Conservation (phyloP, 1,140 invertebrate species). For the Pseudomyrmex sp. region DNA sequence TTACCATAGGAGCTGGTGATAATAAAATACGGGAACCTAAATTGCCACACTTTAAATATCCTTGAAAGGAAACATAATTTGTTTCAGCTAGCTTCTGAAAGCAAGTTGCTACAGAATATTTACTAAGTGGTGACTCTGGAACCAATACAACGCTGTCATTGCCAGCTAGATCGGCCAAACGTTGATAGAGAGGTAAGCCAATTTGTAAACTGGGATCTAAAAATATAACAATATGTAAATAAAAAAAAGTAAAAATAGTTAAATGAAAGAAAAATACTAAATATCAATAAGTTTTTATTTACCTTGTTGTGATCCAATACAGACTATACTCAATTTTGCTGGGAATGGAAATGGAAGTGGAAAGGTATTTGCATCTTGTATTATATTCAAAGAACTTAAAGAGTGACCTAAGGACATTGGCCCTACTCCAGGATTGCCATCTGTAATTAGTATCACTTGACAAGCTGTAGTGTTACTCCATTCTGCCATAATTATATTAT, state of each 20-base stretch:
- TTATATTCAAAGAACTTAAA: slow-evolving; percentile 80
- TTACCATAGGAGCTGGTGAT: slow-evolving; percentile 91
- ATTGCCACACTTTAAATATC: slow-evolving; percentile 91
- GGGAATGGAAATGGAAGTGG: slow-evolving; percentile 93
- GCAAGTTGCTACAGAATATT: slow-evolving; percentile 88
- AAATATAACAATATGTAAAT: slow-evolving; percentile 41
- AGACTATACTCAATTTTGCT: slow-evolving; percentile 91
- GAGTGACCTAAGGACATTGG: slow-evolving; percentile 87
- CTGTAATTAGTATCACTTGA: slow-evolving; percentile 93
- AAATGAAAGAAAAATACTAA: slow-evolving; percentile 42
- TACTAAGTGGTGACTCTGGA: slow-evolving; percentile 87
- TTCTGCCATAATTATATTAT: slow-evolving; percentile 91
- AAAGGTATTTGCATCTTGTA: slow-evolving; percentile 85
- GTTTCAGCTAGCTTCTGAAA: slow-evolving; percentile 91
- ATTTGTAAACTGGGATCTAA: slow-evolving; percentile 76
- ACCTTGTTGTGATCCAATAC: slow-evolving; percentile 87
- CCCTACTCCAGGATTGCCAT: slow-evolving; percentile 91
- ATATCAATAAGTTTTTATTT: slow-evolving; percentile 28
- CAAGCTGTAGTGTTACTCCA: slow-evolving; percentile 94
- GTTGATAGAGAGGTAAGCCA: slow-evolving; percentile 80
- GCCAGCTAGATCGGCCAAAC: slow-evolving; percentile 87
- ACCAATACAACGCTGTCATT: slow-evolving; percentile 88
- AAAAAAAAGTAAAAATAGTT: slow-evolving; percentile 5
- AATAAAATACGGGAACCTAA: slow-evolving; percentile 90
- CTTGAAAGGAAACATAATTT: slow-evolving; percentile 92